These are phyloP conservation scores for Labrus mixtus DNA, from an alignment of 2,113 vertebrate species.

Conservation along the genomic window DNA sequence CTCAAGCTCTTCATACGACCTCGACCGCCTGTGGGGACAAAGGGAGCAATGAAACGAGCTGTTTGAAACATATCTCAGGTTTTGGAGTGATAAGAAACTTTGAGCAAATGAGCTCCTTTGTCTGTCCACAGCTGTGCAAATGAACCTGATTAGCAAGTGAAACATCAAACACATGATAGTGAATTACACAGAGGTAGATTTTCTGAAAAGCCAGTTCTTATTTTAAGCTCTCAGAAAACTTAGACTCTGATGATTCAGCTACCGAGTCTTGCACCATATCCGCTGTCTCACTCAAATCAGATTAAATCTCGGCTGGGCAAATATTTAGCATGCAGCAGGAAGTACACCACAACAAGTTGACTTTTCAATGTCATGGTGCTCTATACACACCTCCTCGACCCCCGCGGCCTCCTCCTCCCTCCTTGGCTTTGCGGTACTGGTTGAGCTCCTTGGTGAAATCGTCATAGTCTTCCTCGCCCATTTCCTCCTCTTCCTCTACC, in stretches of 20 bases:
- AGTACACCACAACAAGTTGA: background rate
- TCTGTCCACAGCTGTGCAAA: constrained; percentile 9
- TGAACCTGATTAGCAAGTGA: background rate
- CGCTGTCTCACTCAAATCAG: background rate
- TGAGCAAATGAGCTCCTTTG: background rate
- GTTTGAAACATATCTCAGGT: background rate
- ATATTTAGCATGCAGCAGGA: constrained; percentile 1
- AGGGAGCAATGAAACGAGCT: background rate
- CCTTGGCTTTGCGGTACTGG: constrained; percentile 93
- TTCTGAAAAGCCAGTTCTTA: too few relatives aligned
- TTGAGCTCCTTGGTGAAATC: constrained; percentile 94
- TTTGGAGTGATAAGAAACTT: constrained; percentile 16
- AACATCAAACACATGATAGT: background rate
- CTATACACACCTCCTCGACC: constrained; percentile 78
- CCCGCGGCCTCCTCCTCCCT: constrained; percentile 81
- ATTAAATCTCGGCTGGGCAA: background rate
- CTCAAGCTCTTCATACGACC: constrained; percentile 88
- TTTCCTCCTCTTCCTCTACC: constrained; percentile 90
- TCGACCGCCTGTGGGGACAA: constrained; percentile 81
- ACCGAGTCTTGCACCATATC: background rate
- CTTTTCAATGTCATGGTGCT: background rate
- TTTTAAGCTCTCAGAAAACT: too few relatives aligned
- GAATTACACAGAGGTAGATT: too few relatives aligned
- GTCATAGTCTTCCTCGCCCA: constrained; percentile 91
- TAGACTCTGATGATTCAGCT: background rate